A percentile compares a stretch with the other conserved stretches of the same genome.
Evolutionary conservation across 2,113 vertebrate species (phyloP).

Genomic region (Semnornis frantzii): DNA sequence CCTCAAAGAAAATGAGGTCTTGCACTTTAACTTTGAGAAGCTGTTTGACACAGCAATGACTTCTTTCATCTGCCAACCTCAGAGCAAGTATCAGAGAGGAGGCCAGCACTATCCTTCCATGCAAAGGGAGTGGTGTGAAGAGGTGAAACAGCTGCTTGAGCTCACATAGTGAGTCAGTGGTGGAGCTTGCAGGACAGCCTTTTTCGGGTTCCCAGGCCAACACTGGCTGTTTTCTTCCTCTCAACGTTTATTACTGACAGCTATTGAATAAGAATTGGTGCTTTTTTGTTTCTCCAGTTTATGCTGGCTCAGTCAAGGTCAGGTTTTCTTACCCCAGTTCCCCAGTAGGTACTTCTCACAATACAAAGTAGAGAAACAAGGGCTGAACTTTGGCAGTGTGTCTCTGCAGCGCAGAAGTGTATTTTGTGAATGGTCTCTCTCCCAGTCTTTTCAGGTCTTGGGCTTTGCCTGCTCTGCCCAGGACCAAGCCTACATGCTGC

Average conservation of each 20-base stretch:
- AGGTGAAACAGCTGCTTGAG: neutral
- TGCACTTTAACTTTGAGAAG: neutral
- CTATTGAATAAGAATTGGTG: neutral
- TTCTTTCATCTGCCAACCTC: neutral
- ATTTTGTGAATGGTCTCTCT: neutral
- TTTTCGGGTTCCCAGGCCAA: neutral
- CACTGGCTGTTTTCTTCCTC: neutral
- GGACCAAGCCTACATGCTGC: neutral
- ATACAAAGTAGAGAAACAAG: neutral
- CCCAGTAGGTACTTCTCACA: neutral
- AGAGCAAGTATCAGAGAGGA: neutral
- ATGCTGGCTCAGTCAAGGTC: neutral
- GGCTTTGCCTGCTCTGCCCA: neutral
- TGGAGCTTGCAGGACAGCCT: neutral
- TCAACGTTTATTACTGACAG: neutral
- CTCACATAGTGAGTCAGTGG: accelerated
- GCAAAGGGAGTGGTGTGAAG: neutral
- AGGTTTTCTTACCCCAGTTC: neutral
- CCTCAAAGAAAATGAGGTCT: neutral
- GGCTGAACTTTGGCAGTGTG: neutral
- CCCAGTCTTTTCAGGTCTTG: neutral
- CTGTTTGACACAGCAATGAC: neutral
- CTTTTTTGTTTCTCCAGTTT: neutral
- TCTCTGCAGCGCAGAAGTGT: neutral
- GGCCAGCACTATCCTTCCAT: neutral